Evolutionary conservation across 2,888 invertebrate genomes (phyloP), one percentile per base, ranked within the genome.

Genomic region (Drosophila buzzatii): DNA sequence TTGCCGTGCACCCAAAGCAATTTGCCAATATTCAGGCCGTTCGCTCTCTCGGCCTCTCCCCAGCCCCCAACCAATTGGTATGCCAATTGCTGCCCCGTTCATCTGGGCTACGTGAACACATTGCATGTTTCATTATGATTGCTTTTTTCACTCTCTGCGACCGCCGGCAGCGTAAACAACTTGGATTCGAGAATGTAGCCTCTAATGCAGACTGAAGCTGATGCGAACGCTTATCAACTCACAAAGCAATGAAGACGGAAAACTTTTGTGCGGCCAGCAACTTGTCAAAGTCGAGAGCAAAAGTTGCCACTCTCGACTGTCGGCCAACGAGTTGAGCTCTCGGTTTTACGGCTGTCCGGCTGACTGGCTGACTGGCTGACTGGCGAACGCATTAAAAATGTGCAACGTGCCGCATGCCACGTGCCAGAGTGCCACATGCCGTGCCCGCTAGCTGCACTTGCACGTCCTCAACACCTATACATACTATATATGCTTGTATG

Each of bases 61-160:
- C n/a, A 8, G 1, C 12, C 27, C 47, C 14, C 18, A n/a, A n/a
- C 23, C 23, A 23, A n/a, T n/a, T n/a, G n/a, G n/a, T n/a, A 44
- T 27, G 7, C 45, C 56, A 37, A 59, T 73, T 73, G 47, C 3
- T 79, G 55, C 52, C 74, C 62, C 60, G 45, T 60, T 73, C 44
- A 52, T 55, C 37, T 20, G 41, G 35, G 45, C 70, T 39, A 44
- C 42, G 27, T 49, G 52, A 41, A 42, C 37, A 39, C 14, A 52
- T 81, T 70, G 85, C 84, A 68, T 81, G 82, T 62, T 72, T 47
- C 61, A 72, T 67, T 72, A 78, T 86, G 87, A 81, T 82, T 86
- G 72, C 62, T 64, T 62, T 66, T 60, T 39, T 35, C 14, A 10
- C 27, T 31, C 27, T 31, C 58, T 4, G 33, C 42, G 1, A 44